phyloP scores from a whole-genome alignment of 2,113 vertebrate species.

The Apteryx owenii region DNA sequence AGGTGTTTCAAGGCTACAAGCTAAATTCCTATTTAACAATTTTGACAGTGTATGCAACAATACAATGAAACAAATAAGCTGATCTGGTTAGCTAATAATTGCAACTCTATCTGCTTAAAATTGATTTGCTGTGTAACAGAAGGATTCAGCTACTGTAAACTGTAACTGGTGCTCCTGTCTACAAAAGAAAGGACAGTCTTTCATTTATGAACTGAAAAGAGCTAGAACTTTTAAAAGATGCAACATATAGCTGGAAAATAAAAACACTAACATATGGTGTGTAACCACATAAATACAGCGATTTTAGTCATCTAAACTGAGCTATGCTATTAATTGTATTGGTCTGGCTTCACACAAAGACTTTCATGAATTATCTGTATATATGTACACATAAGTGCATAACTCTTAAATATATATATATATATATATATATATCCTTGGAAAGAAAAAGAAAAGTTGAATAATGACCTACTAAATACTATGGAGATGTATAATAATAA shows the following conservation, averaged over 20 bases:
- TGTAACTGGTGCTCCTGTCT: neutral
- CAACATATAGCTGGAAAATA: neutral
- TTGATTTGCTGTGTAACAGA: neutral
- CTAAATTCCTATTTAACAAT: neutral
- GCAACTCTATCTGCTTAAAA: neutral
- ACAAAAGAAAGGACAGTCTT: neutral
- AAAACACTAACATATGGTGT: neutral
- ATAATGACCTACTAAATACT: neutral
- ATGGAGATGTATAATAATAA: neutral
- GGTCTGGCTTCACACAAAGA: neutral
- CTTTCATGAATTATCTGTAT: neutral
- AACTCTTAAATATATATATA: neutral
- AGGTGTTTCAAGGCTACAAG: neutral
- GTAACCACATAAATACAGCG: slow-evolving; percentile 23
- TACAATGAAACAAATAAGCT: neutral
- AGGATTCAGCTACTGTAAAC: neutral
- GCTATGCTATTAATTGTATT: neutral
- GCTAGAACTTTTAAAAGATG: neutral
- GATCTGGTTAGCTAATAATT: neutral
- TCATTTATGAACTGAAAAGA: neutral
- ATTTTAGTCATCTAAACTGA: neutral
- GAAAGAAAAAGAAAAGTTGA: neutral
- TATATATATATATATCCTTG: neutral
- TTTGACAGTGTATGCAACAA: neutral
- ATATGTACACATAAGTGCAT: neutral